phyloP scores from a whole-genome alignment of 1,140 invertebrate genomes.

The Heliothis virescens region DNA sequence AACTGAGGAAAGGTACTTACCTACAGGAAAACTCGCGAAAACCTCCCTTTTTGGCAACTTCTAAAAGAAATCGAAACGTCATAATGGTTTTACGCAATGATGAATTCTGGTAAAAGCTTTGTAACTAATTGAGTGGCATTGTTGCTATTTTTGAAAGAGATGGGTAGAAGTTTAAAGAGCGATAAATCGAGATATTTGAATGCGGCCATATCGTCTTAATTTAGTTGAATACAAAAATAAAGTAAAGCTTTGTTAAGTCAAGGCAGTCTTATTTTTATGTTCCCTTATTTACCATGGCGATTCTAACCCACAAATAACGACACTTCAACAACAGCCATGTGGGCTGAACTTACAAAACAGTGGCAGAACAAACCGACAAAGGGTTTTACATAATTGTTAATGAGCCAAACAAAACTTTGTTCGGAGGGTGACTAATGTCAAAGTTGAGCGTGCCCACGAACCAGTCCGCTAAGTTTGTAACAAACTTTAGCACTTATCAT shows the following conservation, averaged over 20 bases:
- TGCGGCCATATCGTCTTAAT: too few relatives aligned
- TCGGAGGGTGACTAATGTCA: constrained; percentile 57
- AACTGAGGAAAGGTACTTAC: too few relatives aligned
- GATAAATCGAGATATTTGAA: too few relatives aligned
- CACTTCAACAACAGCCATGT: background rate
- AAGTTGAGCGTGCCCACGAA: constrained; percentile 51
- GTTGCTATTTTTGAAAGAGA: too few relatives aligned
- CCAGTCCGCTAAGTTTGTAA: background rate
- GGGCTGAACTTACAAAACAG: background rate
- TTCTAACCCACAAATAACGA: background rate
- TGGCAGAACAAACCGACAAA: constrained; percentile 53
- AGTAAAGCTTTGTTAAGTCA: too few relatives aligned
- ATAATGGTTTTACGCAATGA: too few relatives aligned
- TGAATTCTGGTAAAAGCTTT: too few relatives aligned
- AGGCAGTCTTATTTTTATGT: too few relatives aligned
- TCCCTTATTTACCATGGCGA: too few relatives aligned
- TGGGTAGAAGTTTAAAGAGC: too few relatives aligned
- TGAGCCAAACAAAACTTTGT: constrained; percentile 56
- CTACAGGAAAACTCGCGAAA: background rate
- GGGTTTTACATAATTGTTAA: constrained; percentile 62
- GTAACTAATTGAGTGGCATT: too few relatives aligned
- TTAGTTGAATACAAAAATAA: too few relatives aligned
- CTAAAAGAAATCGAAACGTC: background rate
- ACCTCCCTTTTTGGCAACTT: background rate
- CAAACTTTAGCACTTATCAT: constrained; percentile 39